Conservation (phyloP, 2,113 vertebrate species). For the Pseudorasbora parva region DNA sequence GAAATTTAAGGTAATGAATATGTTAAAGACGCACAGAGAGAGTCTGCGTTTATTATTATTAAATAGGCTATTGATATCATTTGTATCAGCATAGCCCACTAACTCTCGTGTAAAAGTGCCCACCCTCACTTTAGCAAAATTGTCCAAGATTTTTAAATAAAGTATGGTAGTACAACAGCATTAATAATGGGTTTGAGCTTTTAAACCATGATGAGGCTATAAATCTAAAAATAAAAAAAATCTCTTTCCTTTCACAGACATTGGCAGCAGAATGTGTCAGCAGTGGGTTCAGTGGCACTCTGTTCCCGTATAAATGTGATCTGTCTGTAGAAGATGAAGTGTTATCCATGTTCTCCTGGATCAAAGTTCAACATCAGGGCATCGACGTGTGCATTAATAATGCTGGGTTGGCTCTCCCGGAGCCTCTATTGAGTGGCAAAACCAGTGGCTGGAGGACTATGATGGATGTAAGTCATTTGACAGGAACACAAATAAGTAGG, state of each 20-base stretch:
- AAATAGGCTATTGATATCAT: too few species aligned
- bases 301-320: constrained; percentile 86
- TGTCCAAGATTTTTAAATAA: too few species aligned
- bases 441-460: constrained; percentile 86
- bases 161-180: not conserved
- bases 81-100: too few species aligned
- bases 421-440: constrained; percentile 80
- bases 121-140: too few species aligned
- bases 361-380: constrained; percentile 80
- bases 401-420: constrained; percentile 81
- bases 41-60: too few species aligned
- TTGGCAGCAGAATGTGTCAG: constrained; percentile 81
- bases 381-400: constrained; percentile 94
- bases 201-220: not conserved
- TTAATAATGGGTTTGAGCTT: not conserved
- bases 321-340: constrained; percentile 86
- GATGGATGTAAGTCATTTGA: constrained; percentile 79
- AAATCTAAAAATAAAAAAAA: too few species aligned
- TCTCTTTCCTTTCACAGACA: not conserved
- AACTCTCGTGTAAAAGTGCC: too few species aligned
- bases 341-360: constrained; percentile 85
- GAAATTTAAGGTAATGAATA: not conserved
- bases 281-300: constrained; percentile 77
- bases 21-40: too few species aligned
- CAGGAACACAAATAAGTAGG: not conserved